phyloP scores from a whole-genome alignment of 2,113 vertebrate genomes.

The Bufo gargarizans region DNA sequence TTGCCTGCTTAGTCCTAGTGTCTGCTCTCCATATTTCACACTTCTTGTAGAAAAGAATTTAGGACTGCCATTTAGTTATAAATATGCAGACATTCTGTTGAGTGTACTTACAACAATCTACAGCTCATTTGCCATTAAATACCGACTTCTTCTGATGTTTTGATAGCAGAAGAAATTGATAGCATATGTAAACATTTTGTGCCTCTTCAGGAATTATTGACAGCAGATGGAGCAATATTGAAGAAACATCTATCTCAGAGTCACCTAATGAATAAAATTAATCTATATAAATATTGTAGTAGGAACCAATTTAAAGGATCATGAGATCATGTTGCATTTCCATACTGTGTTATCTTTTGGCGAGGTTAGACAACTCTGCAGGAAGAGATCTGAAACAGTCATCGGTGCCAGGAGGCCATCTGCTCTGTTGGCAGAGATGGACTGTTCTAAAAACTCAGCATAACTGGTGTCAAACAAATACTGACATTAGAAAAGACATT shows the following conservation, averaged over 20 bases:
- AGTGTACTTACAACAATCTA: not conserved
- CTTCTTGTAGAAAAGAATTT: not conserved
- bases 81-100: not conserved
- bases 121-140: constrained; percentile 4
- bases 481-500: constrained; percentile 45
- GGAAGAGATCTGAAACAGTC: constrained; percentile 26
- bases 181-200: constrained; percentile 44
- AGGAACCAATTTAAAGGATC: constrained; percentile 48
- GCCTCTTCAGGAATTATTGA: constrained; percentile 19
- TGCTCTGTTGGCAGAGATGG: constrained; percentile 53
- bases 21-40: not conserved
- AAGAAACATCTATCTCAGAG: constrained; percentile 35
- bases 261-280: constrained; percentile 44
- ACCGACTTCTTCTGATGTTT: constrained; percentile 23
- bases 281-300: constrained; percentile 47
- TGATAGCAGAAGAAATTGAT: constrained; percentile 3
- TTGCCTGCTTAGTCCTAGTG: not conserved
- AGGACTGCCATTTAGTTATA: not conserved
- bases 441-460: constrained; percentile 41
- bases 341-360: constrained; percentile 56
- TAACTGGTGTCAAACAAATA: constrained; percentile 48
- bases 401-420: constrained; percentile 53
- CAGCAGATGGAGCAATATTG: constrained; percentile 36
- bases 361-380: constrained; percentile 50
- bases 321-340: constrained; percentile 48